Evolutionary conservation across 2,888 invertebrate genomes (phyloP), one percentile per base, ranked within the genome.

Genomic region (Dascillus cervinus): DNA sequence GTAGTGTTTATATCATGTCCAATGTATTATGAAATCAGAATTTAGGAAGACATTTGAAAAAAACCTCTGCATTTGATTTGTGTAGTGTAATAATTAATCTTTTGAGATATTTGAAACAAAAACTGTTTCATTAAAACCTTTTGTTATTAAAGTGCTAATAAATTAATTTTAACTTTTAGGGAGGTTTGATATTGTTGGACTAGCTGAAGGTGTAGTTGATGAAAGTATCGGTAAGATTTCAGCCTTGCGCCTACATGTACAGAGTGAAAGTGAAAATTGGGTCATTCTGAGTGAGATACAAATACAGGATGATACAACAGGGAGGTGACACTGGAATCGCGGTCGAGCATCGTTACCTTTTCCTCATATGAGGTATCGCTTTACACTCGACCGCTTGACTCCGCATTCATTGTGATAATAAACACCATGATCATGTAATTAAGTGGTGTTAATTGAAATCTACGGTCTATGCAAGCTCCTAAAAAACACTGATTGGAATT

Each of bases 241-340:
- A 28, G 73, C 76, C 26, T 64, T 94, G 43, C 74, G 91, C 26
- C 68, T 95, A n/a, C 77, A 76, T 38, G 82, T 91, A 10, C 81
- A 81, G 46, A 76, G 75, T 37, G 79, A 85, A 52, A 88, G 86
- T 60, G 79, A 80, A 43, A 85, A 84, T 61, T 94, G 92, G 94
- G 87, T 84, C 4, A 81, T 94, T 47, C 70, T 95, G 23, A 92
- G 89, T 56, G 94, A 95, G 62, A 60, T 62, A 41, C 56, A 60
- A 38, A 58, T 62, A 29, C 59, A 59, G 44, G 60, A 60, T 35
- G 58, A 60, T 22, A 38, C 53, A 27, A 50, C 52, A 20, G 59
- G 60, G 59, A 60, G 60, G 60, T 60, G 60, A 62, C 62, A 48
- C 37, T 36, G 42, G 32, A 40, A 26, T 13, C 44, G 51, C 49